Percentiles rank a stretch among this genome's conserved stretches.
Conservation (phyloP, 2,888 invertebrate species). For the Chrysopilus asiliformis region DNA sequence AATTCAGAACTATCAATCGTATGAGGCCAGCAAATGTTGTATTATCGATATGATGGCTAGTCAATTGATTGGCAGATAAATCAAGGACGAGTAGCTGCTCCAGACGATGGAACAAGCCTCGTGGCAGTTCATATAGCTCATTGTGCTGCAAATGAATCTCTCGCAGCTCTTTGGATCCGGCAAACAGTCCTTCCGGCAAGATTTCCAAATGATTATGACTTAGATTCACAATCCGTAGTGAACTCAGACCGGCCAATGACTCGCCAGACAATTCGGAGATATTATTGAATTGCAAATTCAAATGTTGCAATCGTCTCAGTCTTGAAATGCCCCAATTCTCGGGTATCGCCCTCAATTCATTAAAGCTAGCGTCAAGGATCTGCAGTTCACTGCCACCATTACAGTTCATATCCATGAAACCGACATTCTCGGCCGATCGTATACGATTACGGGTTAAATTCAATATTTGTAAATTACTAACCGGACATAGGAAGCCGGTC, state of each 20-base stretch:
- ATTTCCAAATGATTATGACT: constrained; percentile 73
- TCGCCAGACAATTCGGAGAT: constrained; percentile 69
- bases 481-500: constrained; percentile 61
- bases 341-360: constrained; percentile 57
- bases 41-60: constrained; percentile 72
- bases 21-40: constrained; percentile 80
- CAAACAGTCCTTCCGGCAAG: constrained; percentile 71
- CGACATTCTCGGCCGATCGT: constrained; percentile 61
- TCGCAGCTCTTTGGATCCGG: constrained; percentile 64
- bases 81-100: constrained; percentile 75
- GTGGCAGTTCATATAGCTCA: constrained; percentile 66
- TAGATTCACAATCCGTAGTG: constrained; percentile 69
- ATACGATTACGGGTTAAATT: constrained; percentile 79
- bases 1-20: constrained; percentile 67
- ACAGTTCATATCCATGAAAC: constrained; percentile 45
- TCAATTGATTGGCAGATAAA: constrained; percentile 70
- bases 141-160: constrained; percentile 79
- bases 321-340: constrained; percentile 64
- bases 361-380: constrained; percentile 65
- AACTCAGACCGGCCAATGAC: constrained; percentile 63
- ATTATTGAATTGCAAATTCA: constrained; percentile 72
- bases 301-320: constrained; percentile 61
- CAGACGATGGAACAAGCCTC: constrained; percentile 69
- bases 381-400: constrained; percentile 58
- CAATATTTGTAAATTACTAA: constrained; percentile 65